Evolutionary conservation across 2,113 vertebrate species (phyloP), one percentile per base, ranked within the genome.

Genomic region (Gallinago media): DNA sequence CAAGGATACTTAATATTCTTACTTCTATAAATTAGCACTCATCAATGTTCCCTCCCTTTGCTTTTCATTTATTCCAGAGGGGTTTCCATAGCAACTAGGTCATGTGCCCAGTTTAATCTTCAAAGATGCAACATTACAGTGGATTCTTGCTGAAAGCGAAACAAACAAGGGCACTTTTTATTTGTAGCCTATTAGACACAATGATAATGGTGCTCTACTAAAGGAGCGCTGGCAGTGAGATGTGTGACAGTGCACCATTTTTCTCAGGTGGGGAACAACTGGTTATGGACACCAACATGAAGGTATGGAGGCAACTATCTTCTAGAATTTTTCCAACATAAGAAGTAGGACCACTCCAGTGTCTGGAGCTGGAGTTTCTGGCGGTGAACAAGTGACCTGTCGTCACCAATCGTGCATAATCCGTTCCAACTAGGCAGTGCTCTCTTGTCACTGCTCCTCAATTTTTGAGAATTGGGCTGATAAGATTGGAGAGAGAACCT

Each of bases 31-130:
- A 80, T 96, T 88, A 94, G 9, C 23, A 47, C 40, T 92, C 23
- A 11, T 66, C 59, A 68, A 21, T 63, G 8, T 42, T 72, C 23
- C n/a, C 46, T 80, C 38, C 42, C 31, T 26, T 88, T 94, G n/a
- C 22, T 80, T 85, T 93, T 85, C 3, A 22, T 89, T 91, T 70
- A 91, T 88, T 92, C 16, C 44, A 86, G 47, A 83, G 44, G 36
- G 70, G 70, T 94, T 94, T 92, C 90, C 5, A 2, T 81, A 95
- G 90, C 71, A 96, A 89, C 68, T 78, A 75, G 52, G 21, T 85
- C 71, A 86, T 29, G 19, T 85, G 52, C 44, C 44, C 61, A 34
- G 20, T 68, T 92, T 88, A 92, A 88, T 85, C 83, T 81, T 70
- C 70, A 89, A 89, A 92, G 11, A 18, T 83, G 11, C 78, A 59